phyloP scores from a whole-genome alignment of 2,113 vertebrate genomes.

The human region GRCh38 chr2:39376501-39377000 shows the following conservation, averaged over 20 bases:
- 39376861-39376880: slow-evolving; percentile 8
- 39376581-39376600: not conserved
- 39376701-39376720: not conserved
- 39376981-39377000: not conserved
- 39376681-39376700: not conserved
- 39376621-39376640: not conserved
- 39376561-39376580: not conserved
- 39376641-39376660: not conserved
- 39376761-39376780: not conserved
- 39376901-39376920: not conserved
- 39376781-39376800: not conserved
- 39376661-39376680: not conserved
- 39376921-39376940: slow-evolving; percentile 22
- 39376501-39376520: not conserved
- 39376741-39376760: not conserved
- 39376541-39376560: not conserved
- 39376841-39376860: not conserved
- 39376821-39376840: slow-evolving; percentile 19
- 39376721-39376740: not conserved
- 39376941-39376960: not conserved
- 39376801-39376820: slow-evolving; percentile 4
- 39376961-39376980: not conserved
- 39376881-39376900: not conserved
- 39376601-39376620: not conserved
- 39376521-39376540: slow-evolving; percentile 2